These are phyloP conservation scores for Sussaba pulchella DNA, from an alignment of 2,888 invertebrate species.

Conservation along the genomic window DNA sequence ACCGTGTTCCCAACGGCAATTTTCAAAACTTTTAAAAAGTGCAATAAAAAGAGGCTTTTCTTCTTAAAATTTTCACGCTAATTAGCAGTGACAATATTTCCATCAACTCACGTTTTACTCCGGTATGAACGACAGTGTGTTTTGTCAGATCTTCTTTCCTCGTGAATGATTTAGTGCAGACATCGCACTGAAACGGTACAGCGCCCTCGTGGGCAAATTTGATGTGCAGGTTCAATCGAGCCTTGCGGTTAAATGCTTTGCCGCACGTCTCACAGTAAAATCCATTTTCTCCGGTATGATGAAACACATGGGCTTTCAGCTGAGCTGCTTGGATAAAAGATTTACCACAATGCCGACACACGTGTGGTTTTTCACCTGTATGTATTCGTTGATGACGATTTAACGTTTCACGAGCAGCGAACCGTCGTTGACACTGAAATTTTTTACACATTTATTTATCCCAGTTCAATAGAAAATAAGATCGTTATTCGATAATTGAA, in stretches of 20 bases:
- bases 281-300: constrained; percentile 90
- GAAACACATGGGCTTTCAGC: constrained; percentile 91
- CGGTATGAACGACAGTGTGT: constrained; percentile 87
- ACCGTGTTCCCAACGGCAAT: no score
- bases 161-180: constrained; percentile 87
- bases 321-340: constrained; percentile 95
- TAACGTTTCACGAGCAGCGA: constrained; percentile 93
- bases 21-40: no score
- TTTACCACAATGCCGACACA: constrained; percentile 89
- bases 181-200: constrained; percentile 86
- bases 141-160: constrained; percentile 87
- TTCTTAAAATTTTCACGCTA: no score
- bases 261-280: constrained; percentile 88
- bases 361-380: constrained; percentile 85
- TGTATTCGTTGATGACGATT: constrained; percentile 91
- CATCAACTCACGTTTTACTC: constrained; percentile 86
- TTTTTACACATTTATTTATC: neutral
- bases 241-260: constrained; percentile 85
- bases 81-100: no score
- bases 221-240: constrained; percentile 86
- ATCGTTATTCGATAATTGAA: no score
- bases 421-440: constrained; percentile 90
- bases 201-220: constrained; percentile 88
- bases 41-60: no score
- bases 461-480: no score